Base-by-base conservation (phyloP, 1,140 invertebrate species). In the Melitaea cinxia region DNA sequence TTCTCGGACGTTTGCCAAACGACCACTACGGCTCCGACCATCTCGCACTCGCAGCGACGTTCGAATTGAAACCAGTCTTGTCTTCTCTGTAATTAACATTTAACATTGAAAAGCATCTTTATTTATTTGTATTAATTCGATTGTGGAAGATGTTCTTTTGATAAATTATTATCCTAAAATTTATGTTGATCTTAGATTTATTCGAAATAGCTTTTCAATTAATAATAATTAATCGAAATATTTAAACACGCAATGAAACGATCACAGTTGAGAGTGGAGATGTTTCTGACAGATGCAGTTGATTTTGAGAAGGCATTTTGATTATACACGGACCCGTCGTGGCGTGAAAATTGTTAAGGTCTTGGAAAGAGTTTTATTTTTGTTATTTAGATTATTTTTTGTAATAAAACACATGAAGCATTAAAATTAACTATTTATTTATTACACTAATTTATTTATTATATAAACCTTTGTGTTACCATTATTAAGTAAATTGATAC, bases 21-120 rank as follows among this genome's bases (percentile, higher is more conserved):
- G 85, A 91, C 33, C 85, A 91, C 3, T 91, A 94, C 39, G 95
- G 95, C 1, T 97, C 96, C 2, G 96, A 97, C 89, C 96, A 97
- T 83, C 92, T 96, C 10, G 93, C 94, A 23, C 79, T 96, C 4
- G 93, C 94, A 7, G 94, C 94, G 0, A 24, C 67, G 6, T 90
- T 89, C 67, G 82, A 88, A 54, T 58, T 88, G 0, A 70, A 42
- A 26, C 54, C 61, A 4, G 15, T 30, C 4, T 57, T 60, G 19
- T 52, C 61, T 14, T 57, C 58, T 39, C 35, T 62, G 9, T 72
- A 30, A 47, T 42, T n/a, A 33, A 3, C 19, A 52, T 17, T n/a
- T 35, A 26, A n/a, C n/a, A n/a, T n/a, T n/a, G n/a, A n/a, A n/a
- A n/a, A n/a, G n/a, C n/a, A n/a, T n/a, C n/a, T n/a, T n/a, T n/a